Evolutionary conservation across 1,140 invertebrate genomes (phyloP).

Genomic region (Lepeophtheirus salmonis): DNA sequence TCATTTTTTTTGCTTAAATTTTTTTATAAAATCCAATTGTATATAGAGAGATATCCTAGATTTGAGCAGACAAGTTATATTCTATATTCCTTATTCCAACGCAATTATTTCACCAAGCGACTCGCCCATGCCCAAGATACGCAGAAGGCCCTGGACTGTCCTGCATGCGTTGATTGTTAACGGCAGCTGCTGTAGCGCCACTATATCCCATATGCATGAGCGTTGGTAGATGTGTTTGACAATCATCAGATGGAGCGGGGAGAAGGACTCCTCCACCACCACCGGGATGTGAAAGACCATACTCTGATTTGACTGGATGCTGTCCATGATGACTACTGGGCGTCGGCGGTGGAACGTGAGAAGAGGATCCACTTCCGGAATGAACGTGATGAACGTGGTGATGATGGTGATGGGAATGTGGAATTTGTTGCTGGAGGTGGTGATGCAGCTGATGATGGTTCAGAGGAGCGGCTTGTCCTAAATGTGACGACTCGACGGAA

Average conservation of each 20-base stretch:
- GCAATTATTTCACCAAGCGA: no score
- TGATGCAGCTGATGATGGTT: neutral
- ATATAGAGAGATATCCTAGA: no score
- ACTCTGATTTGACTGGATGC: neutral
- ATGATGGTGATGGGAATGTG: neutral
- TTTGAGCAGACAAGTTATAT: no score
- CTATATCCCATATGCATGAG: neutral
- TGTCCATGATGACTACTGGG: no score
- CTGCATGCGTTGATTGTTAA: neutral
- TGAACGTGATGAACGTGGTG: neutral
- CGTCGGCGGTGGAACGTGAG: no score
- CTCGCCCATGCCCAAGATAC: neutral
- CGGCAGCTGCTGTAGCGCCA: no score
- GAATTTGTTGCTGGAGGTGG: neutral
- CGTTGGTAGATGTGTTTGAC: neutral
- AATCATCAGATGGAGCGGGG: no score
- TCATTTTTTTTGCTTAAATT: no score
- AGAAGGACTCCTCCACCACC: neutral
- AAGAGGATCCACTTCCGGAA: no score
- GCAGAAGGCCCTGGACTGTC: no score
- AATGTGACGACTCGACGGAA: slow-evolving; percentile 26
- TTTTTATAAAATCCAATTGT: no score
- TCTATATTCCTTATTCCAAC: no score
- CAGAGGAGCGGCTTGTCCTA: slow-evolving; percentile 22
- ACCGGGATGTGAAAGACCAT: neutral